Evolutionary conservation across 2,797 vertebrate genomes (phyloP).

Genomic region (Leucoraja ocellata): DNA sequence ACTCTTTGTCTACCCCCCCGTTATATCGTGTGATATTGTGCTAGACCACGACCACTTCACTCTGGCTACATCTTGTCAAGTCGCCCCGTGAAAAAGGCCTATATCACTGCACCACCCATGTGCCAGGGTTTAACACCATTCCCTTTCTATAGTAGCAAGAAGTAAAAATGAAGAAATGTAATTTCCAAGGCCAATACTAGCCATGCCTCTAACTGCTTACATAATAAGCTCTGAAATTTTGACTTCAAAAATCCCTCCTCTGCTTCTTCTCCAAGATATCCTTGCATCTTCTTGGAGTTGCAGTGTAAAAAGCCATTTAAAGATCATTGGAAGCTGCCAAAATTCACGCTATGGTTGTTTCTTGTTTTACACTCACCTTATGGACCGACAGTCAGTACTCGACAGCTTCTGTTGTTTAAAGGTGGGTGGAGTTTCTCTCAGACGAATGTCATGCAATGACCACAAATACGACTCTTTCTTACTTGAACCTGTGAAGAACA

Average conservation of each 20-base stretch:
- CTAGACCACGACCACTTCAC: too few relatives aligned
- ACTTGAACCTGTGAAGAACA: background rate
- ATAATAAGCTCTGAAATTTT: background rate
- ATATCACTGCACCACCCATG: too few relatives aligned
- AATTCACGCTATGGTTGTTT: background rate
- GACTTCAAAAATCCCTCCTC: too few relatives aligned
- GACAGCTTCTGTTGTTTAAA: too few relatives aligned
- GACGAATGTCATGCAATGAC: background rate
- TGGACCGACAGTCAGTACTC: background rate
- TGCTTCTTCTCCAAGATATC: background rate
- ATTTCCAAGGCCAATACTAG: background rate
- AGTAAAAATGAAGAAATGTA: background rate
- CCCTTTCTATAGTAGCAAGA: background rate
- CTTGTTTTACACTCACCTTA: background rate
- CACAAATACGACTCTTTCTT: background rate
- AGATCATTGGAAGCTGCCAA: background rate
- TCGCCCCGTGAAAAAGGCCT: too few relatives aligned
- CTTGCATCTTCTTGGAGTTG: background rate
- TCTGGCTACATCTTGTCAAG: too few relatives aligned
- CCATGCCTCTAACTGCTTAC: background rate
- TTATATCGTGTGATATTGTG: too few relatives aligned
- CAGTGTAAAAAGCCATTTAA: background rate
- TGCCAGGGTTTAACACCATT: background rate
- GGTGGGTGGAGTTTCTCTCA: background rate
- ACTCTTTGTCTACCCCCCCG: too few relatives aligned